Conservation (phyloP, 2,113 vertebrate species). For the Dasypus novemcinctus region DNA sequence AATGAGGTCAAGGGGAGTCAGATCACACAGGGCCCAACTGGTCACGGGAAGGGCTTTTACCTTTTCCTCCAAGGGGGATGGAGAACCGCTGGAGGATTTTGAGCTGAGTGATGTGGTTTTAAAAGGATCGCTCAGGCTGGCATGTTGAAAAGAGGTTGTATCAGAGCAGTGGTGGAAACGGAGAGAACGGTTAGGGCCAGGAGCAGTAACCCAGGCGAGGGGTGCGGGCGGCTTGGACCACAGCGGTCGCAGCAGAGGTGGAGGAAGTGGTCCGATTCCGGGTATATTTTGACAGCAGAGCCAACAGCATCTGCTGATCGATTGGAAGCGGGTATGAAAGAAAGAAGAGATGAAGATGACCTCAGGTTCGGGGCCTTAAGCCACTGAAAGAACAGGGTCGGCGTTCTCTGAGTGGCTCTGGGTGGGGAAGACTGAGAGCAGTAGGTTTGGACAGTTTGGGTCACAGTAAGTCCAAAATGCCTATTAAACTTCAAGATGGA, state of each 20-base stretch:
- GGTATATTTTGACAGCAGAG: background rate
- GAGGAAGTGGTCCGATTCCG: background rate
- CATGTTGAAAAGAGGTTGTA: background rate
- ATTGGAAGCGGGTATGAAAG: too few relatives aligned
- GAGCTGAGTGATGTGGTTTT: background rate
- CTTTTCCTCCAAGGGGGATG: background rate
- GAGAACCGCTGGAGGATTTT: background rate
- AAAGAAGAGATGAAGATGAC: too few relatives aligned
- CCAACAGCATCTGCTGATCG: background rate
- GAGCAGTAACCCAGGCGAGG: background rate
- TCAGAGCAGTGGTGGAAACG: background rate
- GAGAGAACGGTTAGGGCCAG: background rate
- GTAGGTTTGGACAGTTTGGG: background rate
- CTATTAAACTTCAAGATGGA: background rate
- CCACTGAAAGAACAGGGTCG: background rate
- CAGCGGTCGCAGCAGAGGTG: background rate
- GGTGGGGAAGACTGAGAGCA: background rate
- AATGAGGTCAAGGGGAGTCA: background rate
- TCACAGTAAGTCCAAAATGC: fast-evolving
- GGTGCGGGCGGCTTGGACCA: background rate
- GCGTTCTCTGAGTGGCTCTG: background rate
- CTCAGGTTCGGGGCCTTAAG: background rate
- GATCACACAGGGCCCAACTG: background rate
- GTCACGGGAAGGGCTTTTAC: background rate
- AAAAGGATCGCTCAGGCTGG: background rate